Conservation (phyloP, 2,113 vertebrate genomes). For the Melanerpes formicivorus region DNA sequence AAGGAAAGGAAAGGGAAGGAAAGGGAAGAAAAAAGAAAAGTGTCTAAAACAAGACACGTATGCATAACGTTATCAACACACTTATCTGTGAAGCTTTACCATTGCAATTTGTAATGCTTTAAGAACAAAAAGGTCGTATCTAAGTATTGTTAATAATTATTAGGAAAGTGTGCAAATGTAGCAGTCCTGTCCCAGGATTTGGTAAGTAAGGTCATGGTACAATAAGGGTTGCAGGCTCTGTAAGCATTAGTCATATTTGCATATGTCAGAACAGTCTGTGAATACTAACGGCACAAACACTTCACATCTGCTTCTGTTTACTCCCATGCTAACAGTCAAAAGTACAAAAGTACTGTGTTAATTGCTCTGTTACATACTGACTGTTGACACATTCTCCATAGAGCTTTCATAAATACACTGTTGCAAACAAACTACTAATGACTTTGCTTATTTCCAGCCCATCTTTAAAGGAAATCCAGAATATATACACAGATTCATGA, state of each 20-base stretch:
- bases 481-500: conserved; percentile 76
- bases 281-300: conserved; percentile 76
- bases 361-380: conserved; percentile 79
- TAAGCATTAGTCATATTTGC: conserved; percentile 76
- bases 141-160: conserved; percentile 73
- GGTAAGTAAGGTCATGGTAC: conserved; percentile 67
- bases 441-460: conserved; percentile 76
- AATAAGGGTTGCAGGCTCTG: conserved; percentile 66
- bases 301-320: conserved; percentile 83
- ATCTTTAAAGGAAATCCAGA: conserved; percentile 77
- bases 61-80: background rate
- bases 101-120: background rate
- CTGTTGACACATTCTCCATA: conserved; percentile 78
- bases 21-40: no score
- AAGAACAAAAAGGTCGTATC: conserved; percentile 47
- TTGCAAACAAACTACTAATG: conserved; percentile 85
- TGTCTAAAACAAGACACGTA: background rate
- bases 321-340: conserved; percentile 78
- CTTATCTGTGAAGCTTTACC: background rate
- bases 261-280: conserved; percentile 79
- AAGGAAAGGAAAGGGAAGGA: no score
- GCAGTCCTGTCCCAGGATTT: conserved; percentile 63
- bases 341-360: conserved; percentile 79
- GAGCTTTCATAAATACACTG: conserved; percentile 79
- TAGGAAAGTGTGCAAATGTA: conserved; percentile 60